phyloP scores from a whole-genome alignment of 2,888 invertebrate genomes.

The Idaea biselata region DNA sequence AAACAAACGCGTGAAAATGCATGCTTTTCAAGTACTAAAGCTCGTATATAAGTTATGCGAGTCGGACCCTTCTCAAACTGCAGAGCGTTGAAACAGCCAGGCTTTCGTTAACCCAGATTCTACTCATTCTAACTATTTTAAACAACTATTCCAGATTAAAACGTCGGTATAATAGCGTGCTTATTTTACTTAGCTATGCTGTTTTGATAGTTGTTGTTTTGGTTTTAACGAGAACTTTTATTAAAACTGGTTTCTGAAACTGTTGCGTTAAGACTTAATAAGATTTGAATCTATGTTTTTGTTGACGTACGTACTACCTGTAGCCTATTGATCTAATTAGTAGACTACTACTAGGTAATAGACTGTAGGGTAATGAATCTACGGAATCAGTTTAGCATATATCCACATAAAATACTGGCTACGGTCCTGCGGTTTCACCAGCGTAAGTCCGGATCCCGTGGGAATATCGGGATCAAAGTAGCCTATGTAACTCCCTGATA shows the following conservation, averaged over 20 bases:
- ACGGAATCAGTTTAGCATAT: no score
- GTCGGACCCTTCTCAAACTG: constrained; percentile 53
- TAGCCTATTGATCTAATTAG: no score
- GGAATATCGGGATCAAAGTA: no score
- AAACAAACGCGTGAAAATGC: constrained; percentile 35
- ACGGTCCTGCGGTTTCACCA: no score
- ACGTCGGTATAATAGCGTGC: constrained; percentile 14
- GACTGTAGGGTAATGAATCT: no score
- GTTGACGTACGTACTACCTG: not conserved
- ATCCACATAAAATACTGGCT: no score
- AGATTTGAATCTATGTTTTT: not conserved
- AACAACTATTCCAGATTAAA: constrained; percentile 42
- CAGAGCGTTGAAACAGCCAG: constrained; percentile 36
- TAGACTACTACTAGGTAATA: no score
- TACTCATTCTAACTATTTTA: constrained; percentile 27
- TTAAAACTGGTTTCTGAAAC: not conserved
- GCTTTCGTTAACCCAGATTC: constrained; percentile 47
- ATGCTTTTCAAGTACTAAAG: constrained; percentile 35
- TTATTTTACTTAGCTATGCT: not conserved
- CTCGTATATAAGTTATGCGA: constrained; percentile 49
- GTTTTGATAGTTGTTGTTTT: not conserved
- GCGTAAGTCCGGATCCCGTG: no score
- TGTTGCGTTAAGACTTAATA: not conserved
- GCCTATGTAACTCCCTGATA: no score
- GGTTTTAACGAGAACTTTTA: not conserved